phyloP scores from a whole-genome alignment of 2,113 vertebrate species.

The Notothenia coriiceps region DNA sequence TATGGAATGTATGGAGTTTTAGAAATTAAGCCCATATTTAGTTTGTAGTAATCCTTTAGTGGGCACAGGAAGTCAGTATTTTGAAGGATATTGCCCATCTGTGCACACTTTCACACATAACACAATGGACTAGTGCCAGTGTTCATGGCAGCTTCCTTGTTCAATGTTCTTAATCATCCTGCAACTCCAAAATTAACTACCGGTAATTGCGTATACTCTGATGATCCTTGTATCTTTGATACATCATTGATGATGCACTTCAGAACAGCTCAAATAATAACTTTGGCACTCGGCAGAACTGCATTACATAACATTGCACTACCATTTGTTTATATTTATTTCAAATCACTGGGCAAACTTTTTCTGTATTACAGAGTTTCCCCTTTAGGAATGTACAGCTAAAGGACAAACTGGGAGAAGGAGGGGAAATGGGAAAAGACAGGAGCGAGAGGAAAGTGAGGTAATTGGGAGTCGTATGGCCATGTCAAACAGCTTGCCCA shows the following conservation, averaged over 20 bases:
- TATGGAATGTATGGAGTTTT: background rate
- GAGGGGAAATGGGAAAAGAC: constrained; percentile 28
- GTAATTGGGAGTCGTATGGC: constrained; percentile 59
- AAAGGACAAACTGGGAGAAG: constrained; percentile 2
- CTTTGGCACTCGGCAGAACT: background rate
- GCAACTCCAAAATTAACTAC: background rate
- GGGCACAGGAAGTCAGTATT: constrained; percentile 1
- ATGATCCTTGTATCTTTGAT: background rate
- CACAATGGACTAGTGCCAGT: constrained; percentile 8
- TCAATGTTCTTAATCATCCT: constrained; percentile 5
- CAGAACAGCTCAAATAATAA: background rate
- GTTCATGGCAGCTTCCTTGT: constrained; percentile 2
- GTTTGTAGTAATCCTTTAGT: constrained; percentile 8
- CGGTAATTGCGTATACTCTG: background rate
- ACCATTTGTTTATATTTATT: background rate
- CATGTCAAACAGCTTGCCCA: constrained; percentile 54
- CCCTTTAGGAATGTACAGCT: constrained; percentile 12
- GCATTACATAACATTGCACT: background rate
- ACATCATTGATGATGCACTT: background rate
- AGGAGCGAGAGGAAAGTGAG: constrained; percentile 38
- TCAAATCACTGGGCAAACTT: background rate
- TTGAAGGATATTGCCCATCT: background rate
- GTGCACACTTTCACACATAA: constrained; percentile 16
- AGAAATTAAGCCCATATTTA: constrained; percentile 3
- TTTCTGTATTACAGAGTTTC: background rate